These are phyloP conservation scores for Hypomesus transpacificus DNA, from an alignment of 2,113 vertebrate genomes.

Conservation along the genomic window DNA sequence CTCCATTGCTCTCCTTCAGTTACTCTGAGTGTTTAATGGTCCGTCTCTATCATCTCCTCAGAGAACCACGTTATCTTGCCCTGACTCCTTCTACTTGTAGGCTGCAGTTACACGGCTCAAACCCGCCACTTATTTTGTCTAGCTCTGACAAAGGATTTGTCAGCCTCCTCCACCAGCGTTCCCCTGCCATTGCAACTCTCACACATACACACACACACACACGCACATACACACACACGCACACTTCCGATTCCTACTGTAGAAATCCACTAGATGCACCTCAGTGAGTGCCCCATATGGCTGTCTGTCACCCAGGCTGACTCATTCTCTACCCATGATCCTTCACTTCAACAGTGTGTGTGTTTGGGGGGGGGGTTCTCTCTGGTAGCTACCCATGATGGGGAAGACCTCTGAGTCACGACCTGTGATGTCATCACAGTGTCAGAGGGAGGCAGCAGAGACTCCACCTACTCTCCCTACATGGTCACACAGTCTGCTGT, in stretches of 20 bases:
- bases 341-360: conserved; percentile 20
- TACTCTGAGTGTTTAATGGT: conserved; percentile 1
- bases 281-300: too few relatives aligned
- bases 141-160: background rate
- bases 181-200: background rate
- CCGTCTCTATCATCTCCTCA: background rate
- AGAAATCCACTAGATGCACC: too few relatives aligned
- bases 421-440: conserved; percentile 35
- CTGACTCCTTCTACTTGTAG: conserved; percentile 24
- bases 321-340: conserved; percentile 49
- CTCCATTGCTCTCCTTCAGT: too few relatives aligned
- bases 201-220: conserved; percentile 12
- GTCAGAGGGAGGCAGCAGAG: conserved; percentile 6
- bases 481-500: background rate
- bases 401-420: conserved; percentile 58
- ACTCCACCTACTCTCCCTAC: conserved; percentile 17
- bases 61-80: background rate
- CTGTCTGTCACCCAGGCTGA: conserved; percentile 19
- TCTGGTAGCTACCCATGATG: conserved; percentile 7
- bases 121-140: conserved; percentile 6
- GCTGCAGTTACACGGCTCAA: background rate
- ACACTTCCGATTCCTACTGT: background rate
- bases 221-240: conserved; percentile 12
- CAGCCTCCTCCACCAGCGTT: background rate
- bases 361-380: conserved; percentile 3